Evolutionary conservation across 1,140 invertebrate species (phyloP).

Genomic region (Asobara japonica): DNA sequence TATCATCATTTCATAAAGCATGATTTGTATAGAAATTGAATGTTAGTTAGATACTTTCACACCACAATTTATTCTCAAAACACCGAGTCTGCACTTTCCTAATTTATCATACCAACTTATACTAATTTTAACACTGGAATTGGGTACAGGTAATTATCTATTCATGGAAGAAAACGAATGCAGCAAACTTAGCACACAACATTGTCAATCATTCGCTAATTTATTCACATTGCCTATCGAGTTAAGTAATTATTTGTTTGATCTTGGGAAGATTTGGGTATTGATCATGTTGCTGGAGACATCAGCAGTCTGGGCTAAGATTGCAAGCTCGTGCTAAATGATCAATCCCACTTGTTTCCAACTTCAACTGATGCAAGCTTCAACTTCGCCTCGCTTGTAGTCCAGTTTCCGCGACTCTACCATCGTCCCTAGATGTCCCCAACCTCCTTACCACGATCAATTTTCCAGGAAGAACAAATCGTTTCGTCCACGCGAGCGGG

Average conservation of each 20-base stretch:
- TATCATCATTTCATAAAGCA: constrained; percentile 7
- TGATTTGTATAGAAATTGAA: neutral
- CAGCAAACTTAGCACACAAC: neutral
- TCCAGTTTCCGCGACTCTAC: constrained; percentile 17
- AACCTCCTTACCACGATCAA: neutral
- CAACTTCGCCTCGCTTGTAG: neutral
- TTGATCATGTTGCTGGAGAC: neutral
- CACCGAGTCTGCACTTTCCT: neutral
- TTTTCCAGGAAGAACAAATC: constrained; percentile 87
- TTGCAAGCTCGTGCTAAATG: constrained; percentile 14
- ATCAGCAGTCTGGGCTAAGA: neutral
- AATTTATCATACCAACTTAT: neutral
- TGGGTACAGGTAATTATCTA: constrained; percentile 30
- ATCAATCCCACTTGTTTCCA: neutral
- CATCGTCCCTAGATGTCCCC: neutral
- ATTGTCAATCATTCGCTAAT: constrained; percentile 13
- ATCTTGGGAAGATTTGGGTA: neutral
- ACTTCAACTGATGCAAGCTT: neutral
- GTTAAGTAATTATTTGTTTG: neutral
- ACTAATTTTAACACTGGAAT: constrained; percentile 13
- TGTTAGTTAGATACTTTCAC: neutral
- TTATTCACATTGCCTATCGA: neutral
- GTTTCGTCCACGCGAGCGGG: constrained; percentile 81
- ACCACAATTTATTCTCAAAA: neutral
- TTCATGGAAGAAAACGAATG: neutral